phyloP scores from a whole-genome alignment of 2,888 invertebrate genomes.

The Ornithoptera alexandrae region DNA sequence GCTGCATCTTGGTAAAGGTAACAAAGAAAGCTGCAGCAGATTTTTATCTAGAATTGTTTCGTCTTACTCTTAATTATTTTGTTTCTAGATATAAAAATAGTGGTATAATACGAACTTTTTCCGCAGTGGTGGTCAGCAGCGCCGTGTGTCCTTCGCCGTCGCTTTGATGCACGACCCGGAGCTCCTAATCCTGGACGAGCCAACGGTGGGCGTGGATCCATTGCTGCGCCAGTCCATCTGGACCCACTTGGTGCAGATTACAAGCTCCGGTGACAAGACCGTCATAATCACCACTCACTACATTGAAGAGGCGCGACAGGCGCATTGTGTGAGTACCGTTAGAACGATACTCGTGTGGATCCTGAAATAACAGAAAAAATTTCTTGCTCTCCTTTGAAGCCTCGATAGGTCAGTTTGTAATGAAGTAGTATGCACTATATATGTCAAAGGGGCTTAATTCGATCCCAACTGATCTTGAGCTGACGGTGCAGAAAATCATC shows the following conservation, averaged over 20 bases:
- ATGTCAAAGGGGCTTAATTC: no score
- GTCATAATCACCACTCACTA: conserved; percentile 92
- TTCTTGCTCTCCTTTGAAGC: no score
- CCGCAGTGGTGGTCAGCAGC: conserved; percentile 92
- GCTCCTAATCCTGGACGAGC: conserved; percentile 93
- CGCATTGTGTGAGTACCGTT: conserved; percentile 85
- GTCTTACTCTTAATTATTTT: neutral
- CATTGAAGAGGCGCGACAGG: conserved; percentile 96
- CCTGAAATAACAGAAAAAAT: no score
- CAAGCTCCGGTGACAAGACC: conserved; percentile 93
- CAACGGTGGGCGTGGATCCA: conserved; percentile 96
- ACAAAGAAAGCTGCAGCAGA: no score
- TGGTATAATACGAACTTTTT: conserved; percentile 5
- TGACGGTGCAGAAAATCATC: no score
- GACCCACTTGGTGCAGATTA: conserved; percentile 95
- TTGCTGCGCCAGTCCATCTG: conserved; percentile 94
- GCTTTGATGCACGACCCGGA: conserved; percentile 96
- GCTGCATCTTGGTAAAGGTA: no score
- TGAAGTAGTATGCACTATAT: no score
- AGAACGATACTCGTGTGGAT: no score
- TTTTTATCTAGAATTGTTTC: no score
- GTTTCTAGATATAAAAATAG: neutral
- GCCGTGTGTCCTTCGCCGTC: conserved; percentile 94
- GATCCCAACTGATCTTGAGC: no score
- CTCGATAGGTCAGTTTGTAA: no score